phyloP scores from a whole-genome alignment of 2,888 invertebrate genomes.

The Eremobia ochroleuca region DNA sequence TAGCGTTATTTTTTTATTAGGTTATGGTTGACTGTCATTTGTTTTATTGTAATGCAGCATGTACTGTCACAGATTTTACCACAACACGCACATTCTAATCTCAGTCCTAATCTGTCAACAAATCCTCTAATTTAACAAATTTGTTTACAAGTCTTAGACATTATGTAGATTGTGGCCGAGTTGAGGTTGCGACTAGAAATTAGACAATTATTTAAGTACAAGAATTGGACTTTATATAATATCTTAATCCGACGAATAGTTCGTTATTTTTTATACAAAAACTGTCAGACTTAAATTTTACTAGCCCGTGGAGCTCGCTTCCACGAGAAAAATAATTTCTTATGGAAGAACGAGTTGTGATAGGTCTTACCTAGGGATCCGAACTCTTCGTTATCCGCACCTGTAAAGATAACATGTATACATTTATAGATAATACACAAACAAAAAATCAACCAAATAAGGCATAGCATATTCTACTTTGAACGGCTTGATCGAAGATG shows the following conservation, averaged over 20 bases:
- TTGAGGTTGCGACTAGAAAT: neutral
- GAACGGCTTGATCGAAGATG: conserved; percentile 21
- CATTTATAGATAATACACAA: too few species aligned
- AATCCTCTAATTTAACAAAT: neutral
- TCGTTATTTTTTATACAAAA: neutral
- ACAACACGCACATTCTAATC: neutral
- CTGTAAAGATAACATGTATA: too few species aligned
- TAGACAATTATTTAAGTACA: neutral
- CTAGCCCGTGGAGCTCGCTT: neutral
- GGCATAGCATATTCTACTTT: conserved; percentile 41
- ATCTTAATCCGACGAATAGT: neutral
- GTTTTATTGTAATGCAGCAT: neutral
- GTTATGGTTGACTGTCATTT: neutral
- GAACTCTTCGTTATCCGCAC: neutral
- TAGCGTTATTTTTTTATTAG: conserved; percentile 21
- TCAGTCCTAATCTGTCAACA: neutral
- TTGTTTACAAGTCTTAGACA: neutral
- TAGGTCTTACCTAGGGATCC: neutral
- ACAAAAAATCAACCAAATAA: conserved; percentile 49
- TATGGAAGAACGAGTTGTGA: neutral
- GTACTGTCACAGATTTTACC: neutral
- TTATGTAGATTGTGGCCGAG: neutral
- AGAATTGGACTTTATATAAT: neutral
- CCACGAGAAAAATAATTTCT: neutral
- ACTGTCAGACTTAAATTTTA: neutral